Base-by-base conservation (phyloP, 2,797 vertebrate species). In the Sebastes minor region DNA sequence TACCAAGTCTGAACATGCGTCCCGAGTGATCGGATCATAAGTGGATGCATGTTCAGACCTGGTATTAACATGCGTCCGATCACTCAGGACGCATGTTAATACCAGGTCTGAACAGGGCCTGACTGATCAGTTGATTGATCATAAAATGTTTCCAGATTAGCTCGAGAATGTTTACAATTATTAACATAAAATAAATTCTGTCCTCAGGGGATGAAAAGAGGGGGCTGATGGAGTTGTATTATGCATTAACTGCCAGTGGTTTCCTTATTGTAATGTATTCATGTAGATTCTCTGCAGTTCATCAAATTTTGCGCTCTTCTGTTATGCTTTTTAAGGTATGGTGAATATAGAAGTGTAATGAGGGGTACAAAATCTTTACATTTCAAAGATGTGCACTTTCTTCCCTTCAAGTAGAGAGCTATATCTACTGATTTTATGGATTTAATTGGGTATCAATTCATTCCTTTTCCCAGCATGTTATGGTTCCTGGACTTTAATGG, bases 271-370 rank as follows among this genome's bases (percentile, higher is more conserved):
- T 66, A 55, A 67, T 64, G 52, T 74, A 85, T 83, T 75, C 42
- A 49, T 59, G 65, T 10, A 78, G 67, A 80, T 86, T 87, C 63
- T 74, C 62, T 46, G 61, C 8, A 70, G 78, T 67, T 82, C 71
- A 84, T 83, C 49, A 73, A 74, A 86, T 38, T 55, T 52, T 72
- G 27, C 61, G 49, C 71, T 75, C 71, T 71, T 61, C 65, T 52
- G 20, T 81, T 71, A 67, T 76, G 78, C 60, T 77, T 73, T 72
- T 64, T 68, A 25, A 66, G 35, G 80, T 71, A 60, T 35, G 35
- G 10, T 23, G 12, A 74, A 91, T 85, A 85, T 60, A 27, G 53
- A 64, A 73, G 64, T 73, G 57, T 81, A 88, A 90, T 82, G 78
- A 89, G 70, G 55, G 53, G 22, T 60, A 59, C 22, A 28, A 74